Base-by-base conservation (phyloP, 2,888 invertebrate species). In the Dryocosmus kuriphilus region DNA sequence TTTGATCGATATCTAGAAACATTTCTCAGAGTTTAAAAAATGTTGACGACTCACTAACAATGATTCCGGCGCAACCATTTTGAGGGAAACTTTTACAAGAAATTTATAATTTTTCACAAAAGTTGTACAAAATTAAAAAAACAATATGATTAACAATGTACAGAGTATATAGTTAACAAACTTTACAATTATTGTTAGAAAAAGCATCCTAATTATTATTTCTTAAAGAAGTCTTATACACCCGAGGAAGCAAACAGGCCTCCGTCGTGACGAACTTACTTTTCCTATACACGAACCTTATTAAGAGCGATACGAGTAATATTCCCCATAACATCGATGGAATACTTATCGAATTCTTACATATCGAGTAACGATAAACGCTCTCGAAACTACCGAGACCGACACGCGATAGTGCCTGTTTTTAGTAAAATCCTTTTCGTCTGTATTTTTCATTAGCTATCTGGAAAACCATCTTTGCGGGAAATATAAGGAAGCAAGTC, bases 281-380 rank as follows among this genome's bases (percentile, higher is more conserved):
- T 84, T 85, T 73, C 67, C 81, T 86, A 87, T 85, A 85, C 86
- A 87, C 84, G 80, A 83, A 86, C 80, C 84, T 86, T 86, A 82
- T 82, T 84, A 81, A 86, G 85, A 71, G 71, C 71, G 71, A 71
- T 71, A 71, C 71, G 51, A 51, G 30, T 71, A 51, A 71, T 71
- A 71, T 71, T 71, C 71, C 71, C n/a, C 71, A 51, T 71, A 71
- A 71, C 71, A 71, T 51, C 19, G 14, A 71, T 71, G 71, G 71
- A 71, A 71, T 71, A 67, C 41, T 67, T 46, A 46, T 67, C 67
- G 67, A 46, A 67, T 67, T 67, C 19, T 67, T 46, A 71, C 30
- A 30, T 71, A 71, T 51, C 71, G 30, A 71, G n/a, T 30, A 71
- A 71, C 51, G 60, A 60, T 60, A 60, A 60, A 60, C 27, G 60